These are phyloP conservation scores for Parnassius mnemosyne DNA, from an alignment of 2,888 invertebrate species.

Conservation along the genomic window DNA sequence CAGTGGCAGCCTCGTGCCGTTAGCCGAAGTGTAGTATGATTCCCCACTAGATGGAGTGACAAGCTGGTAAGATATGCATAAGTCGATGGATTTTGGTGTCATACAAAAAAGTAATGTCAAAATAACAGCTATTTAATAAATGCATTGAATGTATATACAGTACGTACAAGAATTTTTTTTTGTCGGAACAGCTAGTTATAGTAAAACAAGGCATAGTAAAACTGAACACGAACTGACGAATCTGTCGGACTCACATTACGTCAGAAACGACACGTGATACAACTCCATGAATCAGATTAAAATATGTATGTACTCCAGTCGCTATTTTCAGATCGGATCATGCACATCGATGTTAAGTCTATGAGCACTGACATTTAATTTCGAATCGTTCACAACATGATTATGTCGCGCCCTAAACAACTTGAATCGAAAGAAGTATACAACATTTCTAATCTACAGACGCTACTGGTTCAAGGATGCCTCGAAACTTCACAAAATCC, in stretches of 20 bases:
- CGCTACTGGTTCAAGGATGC: background rate
- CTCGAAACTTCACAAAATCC: slow-evolving; percentile 26
- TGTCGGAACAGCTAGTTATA: slow-evolving; percentile 17
- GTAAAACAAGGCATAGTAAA: slow-evolving; percentile 35
- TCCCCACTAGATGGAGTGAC: too few species aligned
- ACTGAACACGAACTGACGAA: slow-evolving; percentile 42
- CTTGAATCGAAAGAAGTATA: background rate
- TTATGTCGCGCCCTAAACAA: slow-evolving; percentile 25
- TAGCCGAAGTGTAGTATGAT: too few species aligned
- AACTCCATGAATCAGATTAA: slow-evolving; percentile 53
- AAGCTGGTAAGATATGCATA: too few species aligned
- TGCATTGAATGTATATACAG: too few species aligned
- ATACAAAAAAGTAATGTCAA: too few species aligned
- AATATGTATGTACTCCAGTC: slow-evolving; percentile 61
- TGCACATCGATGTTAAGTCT: slow-evolving; percentile 47
- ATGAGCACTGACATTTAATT: slow-evolving; percentile 35
- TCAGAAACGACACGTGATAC: slow-evolving; percentile 60
- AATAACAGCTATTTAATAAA: too few species aligned
- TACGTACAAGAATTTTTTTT: too few species aligned
- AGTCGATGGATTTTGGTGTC: too few species aligned
- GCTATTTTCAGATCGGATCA: slow-evolving; percentile 73
- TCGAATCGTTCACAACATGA: slow-evolving; percentile 26
- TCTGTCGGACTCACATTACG: slow-evolving; percentile 48
- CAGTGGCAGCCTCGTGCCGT: too few species aligned
- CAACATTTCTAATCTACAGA: background rate